A percentile compares a stretch with the other conserved stretches of the same genome.
These are phyloP conservation scores for Hydroisotoma schaefferi DNA, from an alignment of 2,888 invertebrate species.

Conservation along the genomic window DNA sequence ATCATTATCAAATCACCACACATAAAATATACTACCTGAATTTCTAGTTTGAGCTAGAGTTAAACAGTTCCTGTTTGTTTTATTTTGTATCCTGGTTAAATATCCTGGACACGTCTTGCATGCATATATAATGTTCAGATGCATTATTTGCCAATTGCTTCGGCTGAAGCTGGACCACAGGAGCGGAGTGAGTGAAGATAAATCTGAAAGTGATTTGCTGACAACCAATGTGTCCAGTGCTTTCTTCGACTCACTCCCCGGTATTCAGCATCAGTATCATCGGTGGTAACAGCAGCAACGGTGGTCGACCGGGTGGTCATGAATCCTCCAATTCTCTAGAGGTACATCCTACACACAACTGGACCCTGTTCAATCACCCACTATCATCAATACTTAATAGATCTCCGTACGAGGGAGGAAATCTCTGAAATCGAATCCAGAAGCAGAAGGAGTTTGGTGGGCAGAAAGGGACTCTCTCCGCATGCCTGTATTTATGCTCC, in stretches of 20 bases:
- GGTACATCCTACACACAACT: conserved; percentile 4
- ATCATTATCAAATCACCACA: too few species aligned
- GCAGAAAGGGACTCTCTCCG: too few species aligned
- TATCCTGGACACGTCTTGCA: neutral
- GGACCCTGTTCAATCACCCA: conserved; percentile 6
- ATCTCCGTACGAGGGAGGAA: too few species aligned
- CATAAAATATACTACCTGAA: neutral
- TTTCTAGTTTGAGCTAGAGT: neutral
- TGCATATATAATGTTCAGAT: neutral
- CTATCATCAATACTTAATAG: conserved; percentile 18
- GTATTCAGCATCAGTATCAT: neutral
- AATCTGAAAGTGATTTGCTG: conserved; percentile 16
- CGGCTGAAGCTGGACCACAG: neutral
- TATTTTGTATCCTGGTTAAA: neutral
- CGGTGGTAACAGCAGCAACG: too few species aligned
- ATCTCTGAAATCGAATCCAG: too few species aligned
- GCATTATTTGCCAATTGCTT: conserved; percentile 4
- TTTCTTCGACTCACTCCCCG: neutral
- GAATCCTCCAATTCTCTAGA: conserved; percentile 12
- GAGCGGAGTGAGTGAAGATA: neutral
- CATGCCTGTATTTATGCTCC: too few species aligned
- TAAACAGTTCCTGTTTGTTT: neutral
- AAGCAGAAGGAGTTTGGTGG: too few species aligned
- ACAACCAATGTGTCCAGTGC: conserved; percentile 7
- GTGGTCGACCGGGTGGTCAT: too few species aligned